A percentile compares a stretch with the other conserved stretches of the same genome.
These are phyloP conservation scores for Gopherus evgoodei DNA, from an alignment of 2,113 vertebrate species.

Conservation along the genomic window DNA sequence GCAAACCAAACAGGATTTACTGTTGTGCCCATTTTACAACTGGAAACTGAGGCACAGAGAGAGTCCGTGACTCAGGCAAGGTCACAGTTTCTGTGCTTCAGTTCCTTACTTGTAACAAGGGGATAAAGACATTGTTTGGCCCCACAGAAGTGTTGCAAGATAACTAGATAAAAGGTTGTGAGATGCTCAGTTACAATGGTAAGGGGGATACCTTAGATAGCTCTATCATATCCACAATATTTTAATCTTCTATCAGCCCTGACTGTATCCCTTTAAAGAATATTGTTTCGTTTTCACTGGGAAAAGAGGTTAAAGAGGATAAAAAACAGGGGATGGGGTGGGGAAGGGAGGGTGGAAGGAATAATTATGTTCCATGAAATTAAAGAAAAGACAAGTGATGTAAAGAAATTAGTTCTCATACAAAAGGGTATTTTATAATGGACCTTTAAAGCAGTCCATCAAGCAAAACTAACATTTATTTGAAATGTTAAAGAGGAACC, in stretches of 20 bases:
- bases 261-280: neutral
- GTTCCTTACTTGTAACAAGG: neutral
- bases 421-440: conserved; percentile 53
- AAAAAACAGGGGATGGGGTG: neutral
- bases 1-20: neutral
- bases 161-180: neutral
- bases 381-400: conserved; percentile 68
- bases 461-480: conserved; percentile 72
- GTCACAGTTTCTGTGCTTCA: neutral
- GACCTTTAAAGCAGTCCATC: conserved; percentile 68
- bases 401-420: conserved; percentile 46
- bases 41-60: neutral
- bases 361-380: conserved; percentile 64
- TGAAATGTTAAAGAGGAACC: conserved; percentile 62
- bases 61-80: neutral
- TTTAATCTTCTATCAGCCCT: neutral
- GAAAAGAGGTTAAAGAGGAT: neutral
- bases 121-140: neutral
- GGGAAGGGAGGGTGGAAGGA: neutral
- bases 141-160: neutral
- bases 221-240: neutral
- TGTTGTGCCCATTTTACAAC: neutral
- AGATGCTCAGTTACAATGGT: neutral
- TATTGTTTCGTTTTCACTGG: neutral
- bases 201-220: neutral